Base-by-base conservation (phyloP, 2,113 vertebrate genomes). In the Elanus axillaris region DNA sequence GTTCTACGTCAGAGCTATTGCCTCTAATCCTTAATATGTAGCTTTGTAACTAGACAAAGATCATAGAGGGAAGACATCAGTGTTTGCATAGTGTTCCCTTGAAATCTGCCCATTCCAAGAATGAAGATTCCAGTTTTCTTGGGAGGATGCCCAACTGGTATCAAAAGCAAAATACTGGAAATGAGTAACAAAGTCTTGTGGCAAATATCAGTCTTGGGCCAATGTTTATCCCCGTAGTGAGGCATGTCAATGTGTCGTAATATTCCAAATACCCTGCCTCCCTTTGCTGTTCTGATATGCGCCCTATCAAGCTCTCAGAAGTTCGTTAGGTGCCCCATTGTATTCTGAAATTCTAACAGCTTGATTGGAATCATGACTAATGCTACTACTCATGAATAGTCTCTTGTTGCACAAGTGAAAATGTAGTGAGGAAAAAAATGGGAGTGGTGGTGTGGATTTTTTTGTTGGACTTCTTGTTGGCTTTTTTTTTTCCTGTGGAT, bases 271-370 rank as follows among this genome's bases (percentile, higher is more conserved):
- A 52, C 18, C 25, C 17, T 53, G 6, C 0, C 0, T 80, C 50
- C 40, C 66, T 81, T 52, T 38, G 48, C 58, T 68, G 53, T 59
- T 73, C 34, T 0, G 0, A 18, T 36, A 15, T 0, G 2, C 13
- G 27, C 27, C 29, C 47, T 86, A 7, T 72, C 38, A 55, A 71
- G 64, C 79, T 45, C 64, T 20, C 16, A 36, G 5, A 38, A 53
- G 38, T 73, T 48, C 20, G 10, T 26, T 58, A 11, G 7, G 29
- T 82, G 87, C 58, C 43, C 53, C 1, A 0, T 50, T 62, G 40
- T 75, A n/a, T 48, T 86, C 48, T 76, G 59, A 58, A 84, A 67
- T 55, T 36, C 1, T 50, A 73, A 66, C 62, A 36, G 34, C 53
- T 80, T 59, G 38, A 55, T 60, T 62, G 0, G 0, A 67, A 40